Percentiles rank a stretch among this genome's conserved stretches.
Conservation (phyloP, 2,888 invertebrate genomes). For the Coremacera marginata region DNA sequence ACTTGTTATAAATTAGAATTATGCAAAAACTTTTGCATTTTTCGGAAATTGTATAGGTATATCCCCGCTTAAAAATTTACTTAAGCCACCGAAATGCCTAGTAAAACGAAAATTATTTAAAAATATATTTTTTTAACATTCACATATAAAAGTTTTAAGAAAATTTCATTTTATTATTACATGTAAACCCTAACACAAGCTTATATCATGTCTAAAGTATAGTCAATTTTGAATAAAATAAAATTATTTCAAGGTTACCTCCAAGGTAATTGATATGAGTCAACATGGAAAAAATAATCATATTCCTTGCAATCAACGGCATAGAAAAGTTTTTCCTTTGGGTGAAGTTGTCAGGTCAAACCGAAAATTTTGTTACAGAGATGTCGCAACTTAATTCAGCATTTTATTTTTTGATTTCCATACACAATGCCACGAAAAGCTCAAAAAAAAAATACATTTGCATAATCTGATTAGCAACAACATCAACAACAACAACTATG, state of each 20-base stretch:
- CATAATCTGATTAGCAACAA: neutral
- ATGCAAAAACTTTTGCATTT: too few species aligned
- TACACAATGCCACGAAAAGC: neutral
- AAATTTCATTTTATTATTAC: too few species aligned
- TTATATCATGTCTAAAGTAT: too few species aligned
- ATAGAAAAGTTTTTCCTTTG: neutral
- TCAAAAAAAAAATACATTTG: neutral
- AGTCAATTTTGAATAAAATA: too few species aligned
- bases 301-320: neutral
- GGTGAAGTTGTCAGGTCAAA: neutral
- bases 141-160: too few species aligned
- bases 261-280: neutral
- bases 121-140: too few species aligned
- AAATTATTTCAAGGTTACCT: neutral
- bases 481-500: constrained; percentile 9
- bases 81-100: too few species aligned
- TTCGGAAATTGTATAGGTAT: too few species aligned
- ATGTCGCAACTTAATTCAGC: neutral
- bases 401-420: neutral
- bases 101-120: too few species aligned
- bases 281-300: neutral
- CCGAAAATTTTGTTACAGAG: neutral
- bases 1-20: too few species aligned
- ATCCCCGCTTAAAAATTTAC: too few species aligned
- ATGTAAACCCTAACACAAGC: too few species aligned